phyloP scores from a whole-genome alignment of 2,888 invertebrate genomes.

The Parapristionchus giblindavisi region DNA sequence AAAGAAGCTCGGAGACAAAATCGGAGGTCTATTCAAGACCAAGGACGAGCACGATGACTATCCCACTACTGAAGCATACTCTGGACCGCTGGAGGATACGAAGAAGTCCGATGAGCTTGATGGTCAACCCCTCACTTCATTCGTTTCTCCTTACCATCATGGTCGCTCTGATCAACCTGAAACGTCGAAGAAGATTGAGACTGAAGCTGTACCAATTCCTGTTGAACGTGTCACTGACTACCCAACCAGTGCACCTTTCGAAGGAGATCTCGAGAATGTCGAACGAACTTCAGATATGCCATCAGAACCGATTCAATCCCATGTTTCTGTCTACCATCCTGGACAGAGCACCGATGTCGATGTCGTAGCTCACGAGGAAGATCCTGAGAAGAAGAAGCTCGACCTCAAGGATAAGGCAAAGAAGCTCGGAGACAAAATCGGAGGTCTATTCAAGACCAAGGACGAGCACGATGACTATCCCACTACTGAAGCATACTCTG shows the following conservation, averaged over 20 bases:
- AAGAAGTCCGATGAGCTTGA: background rate
- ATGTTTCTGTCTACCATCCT: background rate
- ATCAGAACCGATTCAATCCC: background rate
- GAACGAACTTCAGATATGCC: background rate
- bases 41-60: background rate
- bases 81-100: background rate
- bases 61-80: background rate
- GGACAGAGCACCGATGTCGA: background rate
- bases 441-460: no score
- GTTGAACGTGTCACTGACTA: background rate
- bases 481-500: no score
- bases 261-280: background rate
- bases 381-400: no score
- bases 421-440: no score
- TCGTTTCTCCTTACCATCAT: background rate
- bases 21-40: background rate
- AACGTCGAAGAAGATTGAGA: background rate
- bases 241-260: background rate
- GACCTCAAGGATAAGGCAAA: no score
- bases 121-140: background rate
- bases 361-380: no score
- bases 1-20: background rate
- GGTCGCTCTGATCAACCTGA: background rate
- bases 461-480: no score
- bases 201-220: background rate